Evolutionary conservation across 2,888 invertebrate species (phyloP), one percentile per base, ranked within the genome.

Genomic region (Nebria salina): DNA sequence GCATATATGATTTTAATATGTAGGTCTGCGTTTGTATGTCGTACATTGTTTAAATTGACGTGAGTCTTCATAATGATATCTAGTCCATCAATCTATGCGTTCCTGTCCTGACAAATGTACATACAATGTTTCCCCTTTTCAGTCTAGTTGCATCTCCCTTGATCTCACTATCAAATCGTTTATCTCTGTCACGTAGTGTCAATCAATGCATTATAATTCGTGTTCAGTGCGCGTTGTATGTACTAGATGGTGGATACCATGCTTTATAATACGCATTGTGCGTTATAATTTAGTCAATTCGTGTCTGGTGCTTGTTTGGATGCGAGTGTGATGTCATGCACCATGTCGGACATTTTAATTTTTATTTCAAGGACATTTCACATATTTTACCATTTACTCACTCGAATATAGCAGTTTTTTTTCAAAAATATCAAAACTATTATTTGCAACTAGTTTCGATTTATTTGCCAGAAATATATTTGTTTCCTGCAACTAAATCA

Each of bases 351-450:
- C n/a, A 15, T 73, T 73, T 11, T 54, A 54, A 54, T 54, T 54
- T 73, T 73, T 41, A 73, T 41, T 73, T 73, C 73, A 73, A 73
- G 73, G 73, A 15, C 73, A 20, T 20, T 20, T 20, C 20, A 20
- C 20, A 54, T 8, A 54, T 54, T 54, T 11, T 8, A 11, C 13
- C 11, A 11, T 54, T 54, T 54, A 54, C 54, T 6, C 4, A 54
- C 54, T 1, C 34, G 34, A 34, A 34, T 34, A 34, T 34, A 1
- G 2, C 34, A 34, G 34, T 34, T 20, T 20, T 20, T 20, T 20
- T 20, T 20, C 20, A 20, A 20, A 20, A 20, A 20, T 20, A 20
- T 20, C 20, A 20, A 20, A 20, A 20, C 0, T 1, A 1, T 20
- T 20, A 20, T 20, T 20, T 20, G 20, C 1, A 1, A 20, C 1